Percentiles rank a stretch among this genome's conserved stretches.
Evolutionary conservation across 1,140 invertebrate genomes (phyloP).

Genomic region (Drosophila dunni): DNA sequence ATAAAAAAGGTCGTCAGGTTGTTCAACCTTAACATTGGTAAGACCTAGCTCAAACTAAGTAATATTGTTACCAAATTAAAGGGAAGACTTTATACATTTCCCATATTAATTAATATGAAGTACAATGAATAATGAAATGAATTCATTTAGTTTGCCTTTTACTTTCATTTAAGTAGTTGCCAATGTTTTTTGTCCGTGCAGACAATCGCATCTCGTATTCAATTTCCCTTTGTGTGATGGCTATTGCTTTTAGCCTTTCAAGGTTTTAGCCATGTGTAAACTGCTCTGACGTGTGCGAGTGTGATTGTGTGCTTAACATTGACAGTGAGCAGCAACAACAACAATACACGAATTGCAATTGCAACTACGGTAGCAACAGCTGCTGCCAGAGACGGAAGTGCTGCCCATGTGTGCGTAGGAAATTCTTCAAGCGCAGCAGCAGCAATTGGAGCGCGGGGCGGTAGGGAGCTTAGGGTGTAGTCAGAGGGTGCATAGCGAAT

Average conservation of each 20-base stretch:
- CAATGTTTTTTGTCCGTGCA: not conserved
- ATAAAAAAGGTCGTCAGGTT: constrained; percentile 52
- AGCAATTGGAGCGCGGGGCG: constrained; percentile 16
- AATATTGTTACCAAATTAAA: constrained; percentile 25
- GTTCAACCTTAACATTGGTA: constrained; percentile 58
- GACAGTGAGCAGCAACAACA: constrained; percentile 25
- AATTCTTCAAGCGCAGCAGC: constrained; percentile 64
- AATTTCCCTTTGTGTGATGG: constrained; percentile 18
- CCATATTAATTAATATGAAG: not conserved
- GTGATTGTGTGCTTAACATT: constrained; percentile 4
- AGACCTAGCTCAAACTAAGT: constrained; percentile 4
- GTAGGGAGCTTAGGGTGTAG: not conserved
- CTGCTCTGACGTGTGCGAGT: not conserved
- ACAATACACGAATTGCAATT: constrained; percentile 16
- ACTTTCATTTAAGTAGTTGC: not conserved
- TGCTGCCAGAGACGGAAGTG: constrained; percentile 60
- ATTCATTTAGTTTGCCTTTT: constrained; percentile 6
- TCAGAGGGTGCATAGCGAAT: not conserved
- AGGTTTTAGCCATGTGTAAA: constrained; percentile 1
- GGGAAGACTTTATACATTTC: constrained; percentile 14
- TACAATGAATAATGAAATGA: not conserved
- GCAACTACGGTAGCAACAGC: constrained; percentile 22
- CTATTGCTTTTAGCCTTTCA: not conserved
- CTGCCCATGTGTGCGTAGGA: constrained; percentile 54
- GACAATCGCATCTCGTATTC: constrained; percentile 20